phyloP scores from a whole-genome alignment of 2,888 invertebrate species.

The Diploptera punctata region DNA sequence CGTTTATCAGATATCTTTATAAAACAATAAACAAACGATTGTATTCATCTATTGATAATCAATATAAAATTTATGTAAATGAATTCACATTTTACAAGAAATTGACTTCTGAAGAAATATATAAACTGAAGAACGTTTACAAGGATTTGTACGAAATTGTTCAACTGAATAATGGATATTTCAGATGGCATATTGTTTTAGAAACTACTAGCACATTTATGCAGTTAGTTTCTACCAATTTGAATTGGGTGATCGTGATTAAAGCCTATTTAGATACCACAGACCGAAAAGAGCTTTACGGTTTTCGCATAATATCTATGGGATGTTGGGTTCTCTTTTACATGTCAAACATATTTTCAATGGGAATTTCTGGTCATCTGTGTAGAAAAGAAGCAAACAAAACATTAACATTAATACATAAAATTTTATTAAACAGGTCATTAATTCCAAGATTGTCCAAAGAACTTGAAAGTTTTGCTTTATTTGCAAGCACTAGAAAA shows the following conservation, averaged over 20 bases:
- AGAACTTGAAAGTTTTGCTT: neutral
- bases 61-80: too few species aligned
- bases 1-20: too few species aligned
- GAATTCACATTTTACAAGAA: too few species aligned
- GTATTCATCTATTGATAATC: too few species aligned
- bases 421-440: neutral
- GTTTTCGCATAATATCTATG: too few species aligned
- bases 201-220: neutral
- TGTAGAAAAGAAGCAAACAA: neutral
- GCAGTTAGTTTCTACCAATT: too few species aligned
- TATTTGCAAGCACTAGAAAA: neutral
- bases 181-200: neutral
- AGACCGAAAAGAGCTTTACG: too few species aligned
- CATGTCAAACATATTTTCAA: neutral
- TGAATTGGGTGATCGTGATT: too few species aligned
- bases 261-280: too few species aligned
- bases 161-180: neutral
- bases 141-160: neutral
- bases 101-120: too few species aligned
- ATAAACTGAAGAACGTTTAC: neutral
- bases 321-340: too few species aligned
- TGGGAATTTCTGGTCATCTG: neutral
- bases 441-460: neutral
- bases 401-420: neutral
- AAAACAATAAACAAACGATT: too few species aligned